phyloP scores from a whole-genome alignment of 92 coral and sea anemone genomes.

The Micromussa lordhowensis region DNA sequence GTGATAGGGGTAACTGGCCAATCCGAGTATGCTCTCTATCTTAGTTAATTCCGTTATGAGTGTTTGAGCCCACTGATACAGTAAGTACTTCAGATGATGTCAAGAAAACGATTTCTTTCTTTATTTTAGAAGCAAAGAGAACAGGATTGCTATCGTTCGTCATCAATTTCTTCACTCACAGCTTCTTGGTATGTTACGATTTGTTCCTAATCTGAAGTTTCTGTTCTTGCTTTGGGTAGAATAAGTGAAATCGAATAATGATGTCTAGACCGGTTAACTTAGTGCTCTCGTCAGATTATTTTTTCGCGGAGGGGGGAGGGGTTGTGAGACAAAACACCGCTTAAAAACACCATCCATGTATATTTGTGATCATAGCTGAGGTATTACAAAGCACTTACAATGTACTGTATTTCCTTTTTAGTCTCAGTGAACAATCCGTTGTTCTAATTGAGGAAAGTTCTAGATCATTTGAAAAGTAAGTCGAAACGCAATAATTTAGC shows the following conservation, averaged over 20 bases:
- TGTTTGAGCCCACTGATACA: no score
- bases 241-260: no score
- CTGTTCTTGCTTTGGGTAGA: no score
- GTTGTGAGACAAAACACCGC: no score
- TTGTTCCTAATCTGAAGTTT: no score
- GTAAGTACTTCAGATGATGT: neutral
- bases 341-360: no score
- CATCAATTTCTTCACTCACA: slow-evolving; percentile 24
- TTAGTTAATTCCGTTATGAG: no score
- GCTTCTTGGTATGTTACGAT: slow-evolving; percentile 7
- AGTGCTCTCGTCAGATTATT: no score
- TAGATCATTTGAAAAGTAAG: slow-evolving; percentile 60
- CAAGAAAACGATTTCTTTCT: neutral
- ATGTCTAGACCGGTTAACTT: no score
- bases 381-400: neutral
- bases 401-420: neutral
- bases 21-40: no score
- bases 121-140: slow-evolving; percentile 8
- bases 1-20: no score
- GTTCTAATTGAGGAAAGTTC: slow-evolving; percentile 65
- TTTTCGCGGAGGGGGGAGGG: no score
- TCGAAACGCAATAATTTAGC: neutral
- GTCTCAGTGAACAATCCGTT: slow-evolving; percentile 37
- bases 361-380: neutral
- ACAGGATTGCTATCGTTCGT: slow-evolving; percentile 5